These are phyloP conservation scores for Nomada goodeniana DNA, from an alignment of 2,888 invertebrate species.

Conservation along the genomic window DNA sequence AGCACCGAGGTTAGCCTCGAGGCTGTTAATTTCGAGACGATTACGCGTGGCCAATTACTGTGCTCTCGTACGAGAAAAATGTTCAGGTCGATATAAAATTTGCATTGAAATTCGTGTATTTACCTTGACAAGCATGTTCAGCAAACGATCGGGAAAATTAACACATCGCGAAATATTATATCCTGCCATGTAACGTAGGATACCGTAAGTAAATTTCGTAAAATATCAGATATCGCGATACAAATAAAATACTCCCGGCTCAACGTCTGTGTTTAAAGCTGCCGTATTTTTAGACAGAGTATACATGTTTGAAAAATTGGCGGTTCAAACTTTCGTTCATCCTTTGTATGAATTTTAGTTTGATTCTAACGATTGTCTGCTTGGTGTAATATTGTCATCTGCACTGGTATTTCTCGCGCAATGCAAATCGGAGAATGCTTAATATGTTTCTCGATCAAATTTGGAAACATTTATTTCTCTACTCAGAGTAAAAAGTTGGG, in stretches of 20 bases:
- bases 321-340: too few relatives aligned
- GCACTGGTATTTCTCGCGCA: too few relatives aligned
- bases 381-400: too few relatives aligned
- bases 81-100: slow-evolving; percentile 14
- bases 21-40: slow-evolving; percentile 20
- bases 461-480: too few relatives aligned
- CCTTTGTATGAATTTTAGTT: too few relatives aligned
- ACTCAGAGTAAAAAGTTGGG: too few relatives aligned
- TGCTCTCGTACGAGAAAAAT: slow-evolving; percentile 3
- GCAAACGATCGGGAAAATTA: slow-evolving; percentile 15
- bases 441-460: too few relatives aligned
- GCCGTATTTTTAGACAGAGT: neutral
- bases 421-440: too few relatives aligned
- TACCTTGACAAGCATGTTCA: neutral
- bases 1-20: neutral
- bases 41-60: neutral
- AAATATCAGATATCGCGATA: neutral
- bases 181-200: neutral
- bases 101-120: slow-evolving; percentile 11
- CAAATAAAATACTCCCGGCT: neutral
- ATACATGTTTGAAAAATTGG: too few relatives aligned
- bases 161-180: slow-evolving; percentile 24
- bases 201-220: slow-evolving; percentile 2
- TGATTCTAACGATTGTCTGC: too few relatives aligned
- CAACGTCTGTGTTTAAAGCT: neutral